Conservation (phyloP, 2,888 invertebrate genomes). For the Diachrysia chrysitis region DNA sequence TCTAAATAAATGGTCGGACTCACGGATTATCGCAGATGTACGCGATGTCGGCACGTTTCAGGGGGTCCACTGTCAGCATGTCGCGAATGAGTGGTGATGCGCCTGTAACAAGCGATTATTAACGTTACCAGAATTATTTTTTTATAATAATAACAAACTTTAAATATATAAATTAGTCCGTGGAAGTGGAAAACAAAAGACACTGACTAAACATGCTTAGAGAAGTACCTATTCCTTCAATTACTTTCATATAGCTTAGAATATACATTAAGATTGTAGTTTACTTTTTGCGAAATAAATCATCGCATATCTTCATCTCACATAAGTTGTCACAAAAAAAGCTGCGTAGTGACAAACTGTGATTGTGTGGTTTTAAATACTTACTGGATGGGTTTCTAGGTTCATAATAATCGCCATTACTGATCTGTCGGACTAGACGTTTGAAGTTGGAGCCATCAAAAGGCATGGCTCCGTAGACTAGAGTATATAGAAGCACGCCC, state of each 20-base stretch:
- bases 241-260: too few species aligned
- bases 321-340: too few species aligned
- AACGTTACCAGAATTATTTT: not conserved
- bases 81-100: constrained; percentile 98
- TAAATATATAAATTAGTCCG: too few species aligned
- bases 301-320: too few species aligned
- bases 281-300: too few species aligned
- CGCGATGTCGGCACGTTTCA: constrained; percentile 96
- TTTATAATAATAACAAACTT: too few species aligned
- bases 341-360: too few species aligned
- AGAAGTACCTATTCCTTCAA: too few species aligned
- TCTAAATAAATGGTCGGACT: constrained; percentile 58
- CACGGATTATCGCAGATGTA: constrained; percentile 98
- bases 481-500: constrained; percentile 98
- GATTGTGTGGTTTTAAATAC: too few species aligned
- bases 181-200: too few species aligned
- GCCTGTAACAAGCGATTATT: constrained; percentile 87
- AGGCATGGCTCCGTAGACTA: constrained; percentile 99
- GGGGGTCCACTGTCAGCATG: constrained; percentile 97
- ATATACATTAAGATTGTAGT: too few species aligned
- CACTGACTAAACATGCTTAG: too few species aligned
- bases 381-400: constrained; percentile 97
- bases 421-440: constrained; percentile 98
- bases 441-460: constrained; percentile 99
- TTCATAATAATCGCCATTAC: constrained; percentile 99